phyloP scores from a whole-genome alignment of 1,140 invertebrate genomes.

The Ostrea denselamellosa region DNA sequence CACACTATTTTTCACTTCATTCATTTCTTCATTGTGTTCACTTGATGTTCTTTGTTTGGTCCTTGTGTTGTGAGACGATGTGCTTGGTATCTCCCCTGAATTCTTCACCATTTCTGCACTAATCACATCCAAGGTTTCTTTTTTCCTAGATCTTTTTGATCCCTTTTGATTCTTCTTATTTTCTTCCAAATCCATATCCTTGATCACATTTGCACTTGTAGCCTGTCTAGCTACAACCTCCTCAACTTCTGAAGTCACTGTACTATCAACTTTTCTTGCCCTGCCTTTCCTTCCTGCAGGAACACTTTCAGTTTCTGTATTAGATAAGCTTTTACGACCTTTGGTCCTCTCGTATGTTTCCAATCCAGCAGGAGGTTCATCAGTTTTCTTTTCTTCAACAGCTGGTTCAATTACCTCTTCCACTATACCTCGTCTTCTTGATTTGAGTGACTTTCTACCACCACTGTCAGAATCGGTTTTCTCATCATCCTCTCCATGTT shows the following conservation, averaged over 20 bases:
- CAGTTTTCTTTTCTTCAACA: background rate
- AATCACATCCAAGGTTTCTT: background rate
- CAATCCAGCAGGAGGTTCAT: background rate
- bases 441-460: background rate
- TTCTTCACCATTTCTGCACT: background rate
- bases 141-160: constrained; percentile 17
- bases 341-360: background rate
- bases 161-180: background rate
- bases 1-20: background rate
- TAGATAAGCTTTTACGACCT: background rate
- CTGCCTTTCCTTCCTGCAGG: background rate
- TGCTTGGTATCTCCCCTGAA: background rate
- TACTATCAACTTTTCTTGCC: background rate
- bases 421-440: background rate
- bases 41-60: background rate
- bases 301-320: background rate
- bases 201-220: background rate
- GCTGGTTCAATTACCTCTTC: background rate
- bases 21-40: background rate
- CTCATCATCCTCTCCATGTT: background rate
- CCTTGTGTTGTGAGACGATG: background rate
- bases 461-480: background rate
- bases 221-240: background rate
- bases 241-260: background rate
- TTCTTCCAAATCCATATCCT: background rate